Evolutionary conservation across 2,888 invertebrate genomes (phyloP).

Genomic region (Sceliomorpha sp.): DNA sequence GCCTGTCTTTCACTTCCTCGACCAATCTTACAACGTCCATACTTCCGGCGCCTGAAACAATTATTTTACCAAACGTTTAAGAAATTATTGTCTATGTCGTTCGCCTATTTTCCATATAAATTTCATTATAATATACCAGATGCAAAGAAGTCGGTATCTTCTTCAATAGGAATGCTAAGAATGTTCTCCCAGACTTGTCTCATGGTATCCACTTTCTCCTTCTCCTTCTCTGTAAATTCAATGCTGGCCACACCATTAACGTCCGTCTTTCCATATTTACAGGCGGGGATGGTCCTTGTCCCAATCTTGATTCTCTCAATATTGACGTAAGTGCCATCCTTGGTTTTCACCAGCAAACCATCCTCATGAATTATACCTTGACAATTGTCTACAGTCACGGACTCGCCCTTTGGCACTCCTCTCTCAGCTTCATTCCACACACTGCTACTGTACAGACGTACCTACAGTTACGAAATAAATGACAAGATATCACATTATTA

Average conservation of each 20-base stretch:
- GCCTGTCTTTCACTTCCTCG: constrained; percentile 93
- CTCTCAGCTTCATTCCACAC: constrained; percentile 82
- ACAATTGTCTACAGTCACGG: constrained; percentile 72
- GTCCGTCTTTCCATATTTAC: constrained; percentile 86
- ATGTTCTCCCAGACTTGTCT: constrained; percentile 92
- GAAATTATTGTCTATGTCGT: neutral
- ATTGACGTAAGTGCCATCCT: constrained; percentile 90
- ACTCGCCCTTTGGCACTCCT: constrained; percentile 82
- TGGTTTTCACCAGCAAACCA: constrained; percentile 91
- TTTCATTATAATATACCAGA: constrained; percentile 82
- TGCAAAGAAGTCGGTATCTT: constrained; percentile 94
- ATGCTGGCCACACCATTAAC: constrained; percentile 81
- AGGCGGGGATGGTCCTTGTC: constrained; percentile 90
- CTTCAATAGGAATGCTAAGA: constrained; percentile 85
- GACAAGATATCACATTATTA: too few species aligned
- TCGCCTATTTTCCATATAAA: too few species aligned
- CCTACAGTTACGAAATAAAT: too few species aligned
- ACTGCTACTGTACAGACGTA: constrained; percentile 89
- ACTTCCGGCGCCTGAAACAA: constrained; percentile 90
- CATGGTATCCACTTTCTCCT: constrained; percentile 84
- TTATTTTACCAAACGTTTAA: neutral
- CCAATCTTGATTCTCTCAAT: constrained; percentile 88
- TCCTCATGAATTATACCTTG: constrained; percentile 86
- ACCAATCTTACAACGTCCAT: constrained; percentile 98
- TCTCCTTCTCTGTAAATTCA: constrained; percentile 88